phyloP scores from a whole-genome alignment of 2,113 vertebrate species.

The Electrona antarctica region DNA sequence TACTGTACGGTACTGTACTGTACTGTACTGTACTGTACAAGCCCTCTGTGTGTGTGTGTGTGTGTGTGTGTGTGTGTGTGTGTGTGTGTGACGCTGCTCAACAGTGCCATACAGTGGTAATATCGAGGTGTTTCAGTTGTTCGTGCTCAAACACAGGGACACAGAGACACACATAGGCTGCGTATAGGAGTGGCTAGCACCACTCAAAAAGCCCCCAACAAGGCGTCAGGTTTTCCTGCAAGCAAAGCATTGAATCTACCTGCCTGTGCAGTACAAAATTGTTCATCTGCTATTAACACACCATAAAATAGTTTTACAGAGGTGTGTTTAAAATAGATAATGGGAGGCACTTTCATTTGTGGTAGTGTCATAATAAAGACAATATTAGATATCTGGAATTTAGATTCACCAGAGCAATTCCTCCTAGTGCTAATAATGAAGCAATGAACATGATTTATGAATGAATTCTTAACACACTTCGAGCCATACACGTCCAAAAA shows the following conservation, averaged over 20 bases:
- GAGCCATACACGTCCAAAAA: no score
- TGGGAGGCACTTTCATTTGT: slow-evolving; percentile 46
- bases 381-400: not conserved
- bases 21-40: no score
- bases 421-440: not conserved
- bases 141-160: not conserved
- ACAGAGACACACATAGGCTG: not conserved
- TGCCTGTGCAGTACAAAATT: slow-evolving; percentile 22
- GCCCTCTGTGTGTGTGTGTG: no score
- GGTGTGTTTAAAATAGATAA: not conserved
- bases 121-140: no score
- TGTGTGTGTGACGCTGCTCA: no score
- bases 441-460: no score
- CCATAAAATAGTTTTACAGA: slow-evolving; percentile 16
- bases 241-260: slow-evolving; percentile 9
- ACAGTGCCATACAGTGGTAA: no score
- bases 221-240: slow-evolving; percentile 20
- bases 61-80: no score
- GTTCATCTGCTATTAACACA: slow-evolving; percentile 19
- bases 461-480: no score
- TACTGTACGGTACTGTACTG: no score
- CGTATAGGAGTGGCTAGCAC: no score
- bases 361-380: slow-evolving; percentile 8
- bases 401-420: not conserved
- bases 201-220: not conserved